Evolutionary conservation across 2,797 vertebrate species (phyloP).

Genomic region (Lepilemur ruficaudatus): DNA sequence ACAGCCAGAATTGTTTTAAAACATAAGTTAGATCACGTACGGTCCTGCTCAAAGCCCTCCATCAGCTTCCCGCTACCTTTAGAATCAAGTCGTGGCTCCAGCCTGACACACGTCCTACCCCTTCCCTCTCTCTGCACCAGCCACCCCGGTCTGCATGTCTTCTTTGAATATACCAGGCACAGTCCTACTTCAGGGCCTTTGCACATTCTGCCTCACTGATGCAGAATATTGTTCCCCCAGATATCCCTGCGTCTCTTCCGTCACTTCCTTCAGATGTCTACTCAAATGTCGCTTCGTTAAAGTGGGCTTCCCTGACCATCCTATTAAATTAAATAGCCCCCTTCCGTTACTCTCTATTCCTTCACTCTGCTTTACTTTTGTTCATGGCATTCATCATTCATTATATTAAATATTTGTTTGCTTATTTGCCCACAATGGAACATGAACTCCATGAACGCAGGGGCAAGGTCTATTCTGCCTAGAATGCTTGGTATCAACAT

Average conservation of each 20-base stretch:
- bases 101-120: rapidly evolving
- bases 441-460: neutral
- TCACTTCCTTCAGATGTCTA: neutral
- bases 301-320: neutral
- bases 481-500: neutral
- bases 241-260: neutral
- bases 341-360: neutral
- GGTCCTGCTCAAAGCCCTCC: neutral
- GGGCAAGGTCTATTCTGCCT: neutral
- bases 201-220: neutral
- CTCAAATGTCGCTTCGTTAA: neutral
- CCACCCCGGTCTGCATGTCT: neutral
- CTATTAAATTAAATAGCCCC: neutral
- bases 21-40: neutral
- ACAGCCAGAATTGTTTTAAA: neutral
- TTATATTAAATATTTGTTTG: neutral
- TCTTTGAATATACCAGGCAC: neutral
- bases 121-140: too few relatives aligned
- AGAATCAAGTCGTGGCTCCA: neutral
- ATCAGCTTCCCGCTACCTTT: neutral
- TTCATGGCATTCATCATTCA: neutral
- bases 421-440: neutral
- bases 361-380: neutral
- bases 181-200: neutral
- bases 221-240: neutral